Evolutionary conservation across 2,888 invertebrate genomes (phyloP).

Genomic region (Sipha maydis): DNA sequence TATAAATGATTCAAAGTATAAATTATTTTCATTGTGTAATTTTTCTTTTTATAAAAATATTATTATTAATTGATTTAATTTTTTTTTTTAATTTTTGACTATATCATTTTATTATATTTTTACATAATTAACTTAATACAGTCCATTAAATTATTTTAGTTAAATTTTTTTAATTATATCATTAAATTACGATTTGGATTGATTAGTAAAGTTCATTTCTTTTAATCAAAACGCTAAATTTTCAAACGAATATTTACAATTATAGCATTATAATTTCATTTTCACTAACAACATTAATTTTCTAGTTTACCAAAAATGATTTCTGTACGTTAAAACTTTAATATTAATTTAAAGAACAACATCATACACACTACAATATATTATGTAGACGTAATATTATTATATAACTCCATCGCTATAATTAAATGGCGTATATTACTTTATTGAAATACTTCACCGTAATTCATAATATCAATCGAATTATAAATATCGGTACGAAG

Average conservation of each 20-base stretch:
- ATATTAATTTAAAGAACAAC: neutral
- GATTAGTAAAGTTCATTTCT: conserved; percentile 2
- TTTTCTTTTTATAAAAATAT: no score
- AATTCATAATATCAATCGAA: neutral
- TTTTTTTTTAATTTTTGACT: neutral
- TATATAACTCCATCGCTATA: neutral
- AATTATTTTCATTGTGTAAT: no score
- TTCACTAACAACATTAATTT: neutral
- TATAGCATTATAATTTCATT: conserved; percentile 10
- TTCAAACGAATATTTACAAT: neutral
- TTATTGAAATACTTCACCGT: no score
- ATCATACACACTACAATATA: no score
- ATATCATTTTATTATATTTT: neutral
- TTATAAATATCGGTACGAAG: neutral
- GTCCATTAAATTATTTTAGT: neutral
- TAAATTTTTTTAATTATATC: no score
- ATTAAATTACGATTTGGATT: no score
- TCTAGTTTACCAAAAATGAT: neutral
- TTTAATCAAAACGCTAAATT: neutral
- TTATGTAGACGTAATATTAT: no score
- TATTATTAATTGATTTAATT: no score
- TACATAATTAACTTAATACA: neutral
- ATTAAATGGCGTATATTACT: neutral
- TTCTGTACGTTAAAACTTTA: neutral
- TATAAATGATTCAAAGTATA: no score